phyloP scores from a whole-genome alignment of 2,113 vertebrate species.

The Osmerus eperlanus region DNA sequence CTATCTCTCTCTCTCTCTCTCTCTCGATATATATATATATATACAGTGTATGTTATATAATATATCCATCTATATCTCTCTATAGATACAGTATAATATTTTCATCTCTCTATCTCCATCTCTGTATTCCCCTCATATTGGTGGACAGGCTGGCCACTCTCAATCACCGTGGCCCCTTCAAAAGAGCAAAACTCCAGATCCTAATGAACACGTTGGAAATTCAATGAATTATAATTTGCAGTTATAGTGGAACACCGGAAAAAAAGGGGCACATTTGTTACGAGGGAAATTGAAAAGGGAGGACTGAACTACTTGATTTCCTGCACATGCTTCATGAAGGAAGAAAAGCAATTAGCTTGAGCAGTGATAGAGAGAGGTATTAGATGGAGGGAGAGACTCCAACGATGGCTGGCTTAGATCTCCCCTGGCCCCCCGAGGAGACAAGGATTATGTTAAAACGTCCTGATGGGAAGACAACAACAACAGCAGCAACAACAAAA shows the following conservation, averaged over 20 bases:
- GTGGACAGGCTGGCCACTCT: conserved; percentile 47
- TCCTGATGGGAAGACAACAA: background rate
- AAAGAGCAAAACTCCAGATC: conserved; percentile 59
- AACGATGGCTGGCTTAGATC: background rate
- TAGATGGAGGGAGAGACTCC: conserved; percentile 31
- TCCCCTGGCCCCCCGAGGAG: background rate
- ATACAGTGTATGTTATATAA: no score
- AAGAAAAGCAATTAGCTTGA: conserved; percentile 66
- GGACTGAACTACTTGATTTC: conserved; percentile 46
- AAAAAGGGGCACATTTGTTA: conserved; percentile 61
- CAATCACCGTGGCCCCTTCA: conserved; percentile 46
- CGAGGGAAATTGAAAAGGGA: conserved; percentile 61
- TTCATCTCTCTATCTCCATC: background rate
- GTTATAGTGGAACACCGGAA: conserved; percentile 56
- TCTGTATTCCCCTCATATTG: conserved; percentile 24
- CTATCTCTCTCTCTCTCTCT: no score
- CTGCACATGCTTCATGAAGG: conserved; percentile 41
- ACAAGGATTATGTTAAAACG: background rate
- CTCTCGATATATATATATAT: background rate
- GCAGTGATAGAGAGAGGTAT: conserved; percentile 57
- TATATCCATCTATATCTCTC: no score
- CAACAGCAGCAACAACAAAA: background rate
- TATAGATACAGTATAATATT: no score
- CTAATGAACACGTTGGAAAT: conserved; percentile 69
- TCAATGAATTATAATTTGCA: conserved; percentile 72